phyloP scores from a whole-genome alignment of 2,888 invertebrate species.

The Trilocha varians region DNA sequence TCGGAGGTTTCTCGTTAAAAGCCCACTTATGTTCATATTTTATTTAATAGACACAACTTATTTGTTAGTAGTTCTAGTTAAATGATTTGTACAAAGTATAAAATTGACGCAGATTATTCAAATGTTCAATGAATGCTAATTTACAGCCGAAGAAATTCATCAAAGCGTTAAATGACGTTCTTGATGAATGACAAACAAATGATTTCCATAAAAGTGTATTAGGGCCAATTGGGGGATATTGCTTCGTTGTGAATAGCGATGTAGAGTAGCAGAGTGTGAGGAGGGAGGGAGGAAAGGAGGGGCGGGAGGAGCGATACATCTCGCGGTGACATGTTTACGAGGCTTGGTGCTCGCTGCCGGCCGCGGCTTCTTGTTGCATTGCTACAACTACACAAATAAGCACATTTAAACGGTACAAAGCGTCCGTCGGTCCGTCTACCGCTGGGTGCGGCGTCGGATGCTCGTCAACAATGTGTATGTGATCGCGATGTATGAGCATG shows the following conservation, averaged over 20 bases:
- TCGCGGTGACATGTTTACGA: slow-evolving; percentile 54
- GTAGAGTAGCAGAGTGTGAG: too few species aligned
- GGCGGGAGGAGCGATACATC: slow-evolving; percentile 24
- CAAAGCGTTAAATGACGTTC: too few species aligned
- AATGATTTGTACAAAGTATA: too few species aligned
- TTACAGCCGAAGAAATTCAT: too few species aligned
- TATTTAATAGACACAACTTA: slow-evolving; percentile 4
- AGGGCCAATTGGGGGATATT: too few species aligned
- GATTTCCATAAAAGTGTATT: too few species aligned
- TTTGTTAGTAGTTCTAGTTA: neutral
- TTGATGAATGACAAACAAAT: too few species aligned
- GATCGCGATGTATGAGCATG: neutral
- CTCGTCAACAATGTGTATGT: too few species aligned
- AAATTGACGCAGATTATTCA: too few species aligned
- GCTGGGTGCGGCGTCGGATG: slow-evolving; percentile 9
- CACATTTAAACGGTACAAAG: slow-evolving; percentile 44
- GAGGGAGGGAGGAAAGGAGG: too few species aligned
- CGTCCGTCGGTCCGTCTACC: slow-evolving; percentile 12
- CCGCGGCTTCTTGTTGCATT: slow-evolving; percentile 31
- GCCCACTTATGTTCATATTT: slow-evolving; percentile 23
- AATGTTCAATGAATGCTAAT: too few species aligned
- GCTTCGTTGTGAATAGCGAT: too few species aligned
- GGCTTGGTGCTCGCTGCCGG: slow-evolving; percentile 7
- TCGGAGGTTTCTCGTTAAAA: slow-evolving; percentile 26
- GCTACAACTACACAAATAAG: slow-evolving; percentile 37